A percentile compares a stretch with the other conserved stretches of the same genome.
phyloP scores from a whole-genome alignment of 1,140 invertebrate genomes.

The Tetraneura akinire region DNA sequence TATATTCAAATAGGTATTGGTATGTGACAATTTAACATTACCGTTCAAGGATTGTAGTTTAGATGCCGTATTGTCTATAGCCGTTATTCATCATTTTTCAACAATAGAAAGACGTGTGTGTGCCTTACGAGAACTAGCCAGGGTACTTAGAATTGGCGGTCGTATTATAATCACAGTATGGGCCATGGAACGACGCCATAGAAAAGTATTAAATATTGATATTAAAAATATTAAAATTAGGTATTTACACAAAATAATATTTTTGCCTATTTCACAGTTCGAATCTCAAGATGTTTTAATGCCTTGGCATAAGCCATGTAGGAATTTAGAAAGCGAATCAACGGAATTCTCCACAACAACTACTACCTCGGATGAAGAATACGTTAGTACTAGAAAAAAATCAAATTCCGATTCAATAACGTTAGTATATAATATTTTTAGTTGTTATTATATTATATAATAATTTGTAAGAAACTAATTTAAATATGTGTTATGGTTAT shows the following conservation, averaged over 20 bases:
- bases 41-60: slow-evolving; percentile 91
- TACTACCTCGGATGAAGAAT: slow-evolving; percentile 65
- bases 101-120: slow-evolving; percentile 85
- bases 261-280: slow-evolving; percentile 63
- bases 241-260: background rate
- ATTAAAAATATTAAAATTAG: background rate
- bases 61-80: slow-evolving; percentile 91
- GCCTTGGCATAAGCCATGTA: slow-evolving; percentile 83
- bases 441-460: background rate
- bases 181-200: slow-evolving; percentile 92
- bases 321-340: slow-evolving; percentile 63
- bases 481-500: background rate
- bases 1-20: slow-evolving; percentile 67
- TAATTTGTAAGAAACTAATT: no score
- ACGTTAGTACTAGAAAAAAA: slow-evolving; percentile 62
- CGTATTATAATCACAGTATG: slow-evolving; percentile 91
- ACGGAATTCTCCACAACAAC: slow-evolving; percentile 67
- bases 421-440: background rate
- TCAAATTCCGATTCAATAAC: slow-evolving; percentile 40
- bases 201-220: slow-evolving; percentile 65
- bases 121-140: slow-evolving; percentile 82
- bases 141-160: slow-evolving; percentile 87
- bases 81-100: slow-evolving; percentile 93
- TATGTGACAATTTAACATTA: slow-evolving; percentile 85
- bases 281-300: slow-evolving; percentile 92